A percentile compares a stretch with the other conserved stretches of the same genome.
These are phyloP conservation scores for Eutrigla gurnardus DNA, from an alignment of 2,797 vertebrate species.

Conservation along the genomic window DNA sequence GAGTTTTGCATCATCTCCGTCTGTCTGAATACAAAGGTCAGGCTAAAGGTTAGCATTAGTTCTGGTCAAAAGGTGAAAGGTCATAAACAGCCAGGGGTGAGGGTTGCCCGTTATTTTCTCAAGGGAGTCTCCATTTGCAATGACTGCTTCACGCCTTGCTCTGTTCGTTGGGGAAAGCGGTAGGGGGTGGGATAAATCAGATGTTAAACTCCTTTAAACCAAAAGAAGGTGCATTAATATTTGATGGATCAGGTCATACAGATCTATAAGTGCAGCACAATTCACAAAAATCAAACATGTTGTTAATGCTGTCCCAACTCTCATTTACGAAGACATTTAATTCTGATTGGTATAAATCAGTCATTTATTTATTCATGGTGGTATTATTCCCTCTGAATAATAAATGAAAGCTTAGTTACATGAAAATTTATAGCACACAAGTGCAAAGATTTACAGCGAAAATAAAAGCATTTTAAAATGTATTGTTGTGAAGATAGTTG, in stretches of 20 bases:
- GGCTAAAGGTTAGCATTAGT: slow-evolving; percentile 62
- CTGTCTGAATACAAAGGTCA: slow-evolving; percentile 64
- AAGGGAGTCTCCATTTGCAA: slow-evolving; percentile 54
- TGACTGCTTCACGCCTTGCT: slow-evolving; percentile 31
- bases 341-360: neutral
- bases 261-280: neutral
- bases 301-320: neutral
- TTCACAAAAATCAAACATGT: neutral
- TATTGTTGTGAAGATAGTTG: neutral
- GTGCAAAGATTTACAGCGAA: neutral
- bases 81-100: slow-evolving; percentile 50
- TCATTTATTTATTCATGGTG: neutral
- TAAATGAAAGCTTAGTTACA: neutral
- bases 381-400: neutral
- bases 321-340: neutral
- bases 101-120: slow-evolving; percentile 53
- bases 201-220: slow-evolving; percentile 21
- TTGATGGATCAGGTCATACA: slow-evolving; percentile 12
- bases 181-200: neutral
- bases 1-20: slow-evolving; percentile 39
- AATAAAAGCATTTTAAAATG: neutral
- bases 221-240: slow-evolving; percentile 6
- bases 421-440: neutral
- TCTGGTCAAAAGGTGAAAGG: slow-evolving; percentile 69
- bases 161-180: slow-evolving; percentile 4